Evolutionary conservation across 2,113 vertebrate genomes (phyloP).

Genomic region (Paraplagusia blochii): DNA sequence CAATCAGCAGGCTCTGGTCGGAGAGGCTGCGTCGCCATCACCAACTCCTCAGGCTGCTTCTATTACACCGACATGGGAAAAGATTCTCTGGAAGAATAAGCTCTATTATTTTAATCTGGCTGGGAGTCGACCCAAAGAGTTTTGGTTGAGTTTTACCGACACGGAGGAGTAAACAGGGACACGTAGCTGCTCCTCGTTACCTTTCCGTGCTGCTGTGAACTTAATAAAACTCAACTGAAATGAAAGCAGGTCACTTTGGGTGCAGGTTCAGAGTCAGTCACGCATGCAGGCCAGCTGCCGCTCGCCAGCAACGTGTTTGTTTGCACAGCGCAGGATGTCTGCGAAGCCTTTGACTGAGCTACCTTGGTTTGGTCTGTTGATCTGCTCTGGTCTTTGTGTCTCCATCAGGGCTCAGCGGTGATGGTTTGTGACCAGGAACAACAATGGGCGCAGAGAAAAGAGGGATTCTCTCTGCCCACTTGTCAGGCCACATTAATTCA

Average conservation of each 20-base stretch:
- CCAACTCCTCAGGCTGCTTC: slow-evolving; percentile 24
- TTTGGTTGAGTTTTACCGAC: slow-evolving; percentile 15
- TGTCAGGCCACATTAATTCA: slow-evolving; percentile 69
- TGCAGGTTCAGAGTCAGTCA: slow-evolving; percentile 54
- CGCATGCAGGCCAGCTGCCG: slow-evolving; percentile 44
- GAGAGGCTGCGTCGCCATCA: slow-evolving; percentile 8
- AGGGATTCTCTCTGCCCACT: slow-evolving; percentile 66
- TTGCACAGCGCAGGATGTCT: slow-evolving; percentile 44
- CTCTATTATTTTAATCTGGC: slow-evolving; percentile 13
- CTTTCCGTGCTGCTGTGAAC: background rate
- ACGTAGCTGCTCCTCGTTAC: slow-evolving; percentile 1
- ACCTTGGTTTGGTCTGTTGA: slow-evolving; percentile 41
- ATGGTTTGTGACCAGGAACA: slow-evolving; percentile 66
- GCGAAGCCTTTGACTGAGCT: slow-evolving; percentile 57
- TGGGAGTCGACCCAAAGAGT: slow-evolving; percentile 9
- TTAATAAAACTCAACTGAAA: slow-evolving; percentile 12
- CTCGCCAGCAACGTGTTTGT: slow-evolving; percentile 48
- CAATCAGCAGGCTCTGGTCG: slow-evolving; percentile 16
- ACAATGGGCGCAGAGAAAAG: slow-evolving; percentile 59
- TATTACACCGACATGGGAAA: slow-evolving; percentile 32
- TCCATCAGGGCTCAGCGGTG: slow-evolving; percentile 64
- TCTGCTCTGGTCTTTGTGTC: slow-evolving; percentile 68
- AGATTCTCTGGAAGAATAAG: slow-evolving; percentile 15
- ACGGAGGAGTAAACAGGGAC: slow-evolving; percentile 17
- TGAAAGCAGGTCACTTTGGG: slow-evolving; percentile 22